Evolutionary conservation across 2,888 invertebrate species (phyloP).

Genomic region (Camponotus fellah): DNA sequence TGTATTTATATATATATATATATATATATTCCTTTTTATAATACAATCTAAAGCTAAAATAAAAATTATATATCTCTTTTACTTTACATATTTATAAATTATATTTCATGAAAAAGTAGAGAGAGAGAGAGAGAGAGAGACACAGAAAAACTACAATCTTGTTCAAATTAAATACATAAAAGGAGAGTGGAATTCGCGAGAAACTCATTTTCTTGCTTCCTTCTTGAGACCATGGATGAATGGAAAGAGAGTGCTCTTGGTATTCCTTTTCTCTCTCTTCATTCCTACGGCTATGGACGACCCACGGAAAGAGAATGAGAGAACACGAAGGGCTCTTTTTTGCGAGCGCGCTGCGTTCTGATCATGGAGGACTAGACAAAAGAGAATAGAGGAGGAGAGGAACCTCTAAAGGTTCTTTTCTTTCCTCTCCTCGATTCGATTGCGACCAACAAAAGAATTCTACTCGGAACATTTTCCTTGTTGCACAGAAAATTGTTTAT

Average conservation of each 20-base stretch:
- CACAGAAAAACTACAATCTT: not conserved
- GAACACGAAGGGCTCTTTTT: conserved; percentile 43
- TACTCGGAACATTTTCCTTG: conserved; percentile 19
- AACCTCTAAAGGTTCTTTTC: conserved; percentile 9
- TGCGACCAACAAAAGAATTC: conserved; percentile 29
- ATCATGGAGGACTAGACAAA: conserved; percentile 46
- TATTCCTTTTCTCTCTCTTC: conserved; percentile 34
- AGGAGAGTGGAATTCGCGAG: conserved; percentile 31
- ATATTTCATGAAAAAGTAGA: conserved; percentile 36
- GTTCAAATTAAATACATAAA: conserved; percentile 27
- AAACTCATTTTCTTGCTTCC: conserved; percentile 49
- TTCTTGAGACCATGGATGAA: conserved; percentile 39
- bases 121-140: not conserved
- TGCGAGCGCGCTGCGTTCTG: conserved; percentile 17
- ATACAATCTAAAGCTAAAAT: not conserved
- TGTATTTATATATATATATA: not conserved
- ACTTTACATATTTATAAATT: not conserved
- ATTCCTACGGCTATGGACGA: conserved; percentile 15
- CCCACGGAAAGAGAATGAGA: conserved; percentile 41
- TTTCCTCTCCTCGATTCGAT: conserved; percentile 2
- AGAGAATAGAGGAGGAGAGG: conserved; percentile 24
- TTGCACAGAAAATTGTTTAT: conserved; percentile 25
- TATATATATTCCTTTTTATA: too few species aligned
- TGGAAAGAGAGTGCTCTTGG: conserved; percentile 35
- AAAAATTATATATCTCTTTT: not conserved